A percentile compares a stretch with the other conserved stretches of the same genome.
Evolutionary conservation across 2,113 vertebrate genomes (phyloP).

Genomic region (Plecturocebus donacophilus): DNA sequence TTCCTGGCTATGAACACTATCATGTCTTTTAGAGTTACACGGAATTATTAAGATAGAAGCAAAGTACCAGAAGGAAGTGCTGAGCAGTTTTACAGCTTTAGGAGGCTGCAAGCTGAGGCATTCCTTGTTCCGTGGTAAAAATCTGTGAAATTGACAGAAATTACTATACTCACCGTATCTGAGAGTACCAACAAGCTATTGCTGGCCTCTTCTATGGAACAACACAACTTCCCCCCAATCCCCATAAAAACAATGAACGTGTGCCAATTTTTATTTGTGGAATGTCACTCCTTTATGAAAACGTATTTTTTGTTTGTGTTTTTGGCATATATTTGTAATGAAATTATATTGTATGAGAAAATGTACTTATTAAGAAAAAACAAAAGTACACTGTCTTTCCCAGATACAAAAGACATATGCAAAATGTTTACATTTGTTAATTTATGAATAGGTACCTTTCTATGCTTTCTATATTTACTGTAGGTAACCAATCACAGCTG

Average conservation of each 20-base stretch:
- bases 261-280: not conserved
- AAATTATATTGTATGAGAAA: not conserved
- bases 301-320: not conserved
- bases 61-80: not conserved
- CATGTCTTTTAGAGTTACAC: not conserved
- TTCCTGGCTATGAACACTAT: not conserved
- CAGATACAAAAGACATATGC: not conserved
- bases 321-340: not conserved
- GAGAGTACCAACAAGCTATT: not conserved
- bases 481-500: not conserved
- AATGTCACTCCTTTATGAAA: not conserved
- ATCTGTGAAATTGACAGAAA: not conserved
- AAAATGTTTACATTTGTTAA: not conserved
- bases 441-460: not conserved
- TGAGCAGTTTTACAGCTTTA: not conserved
- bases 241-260: not conserved
- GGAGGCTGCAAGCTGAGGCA: not conserved
- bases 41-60: not conserved
- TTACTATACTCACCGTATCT: not conserved
- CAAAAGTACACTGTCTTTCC: not conserved
- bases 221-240: not conserved
- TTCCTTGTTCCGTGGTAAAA: not conserved
- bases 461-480: not conserved
- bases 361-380: not conserved
- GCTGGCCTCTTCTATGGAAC: not conserved